phyloP scores from a whole-genome alignment of 2,888 invertebrate species.

The Polyommatus iphigenia region DNA sequence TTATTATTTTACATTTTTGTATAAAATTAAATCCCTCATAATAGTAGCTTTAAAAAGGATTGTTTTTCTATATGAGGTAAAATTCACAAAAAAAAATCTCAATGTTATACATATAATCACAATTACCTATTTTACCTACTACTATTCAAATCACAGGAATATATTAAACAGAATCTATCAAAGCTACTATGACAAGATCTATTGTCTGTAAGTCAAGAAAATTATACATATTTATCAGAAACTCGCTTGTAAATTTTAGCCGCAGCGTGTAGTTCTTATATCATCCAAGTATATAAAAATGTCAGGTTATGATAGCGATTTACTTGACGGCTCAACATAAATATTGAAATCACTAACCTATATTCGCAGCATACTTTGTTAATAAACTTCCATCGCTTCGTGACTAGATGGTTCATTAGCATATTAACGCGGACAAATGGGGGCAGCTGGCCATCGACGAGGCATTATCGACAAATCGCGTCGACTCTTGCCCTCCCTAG shows the following conservation, averaged over 20 bases:
- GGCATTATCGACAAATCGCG: conserved; percentile 46
- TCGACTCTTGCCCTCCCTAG: conserved; percentile 42
- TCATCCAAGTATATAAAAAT: conserved; percentile 7
- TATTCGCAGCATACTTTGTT: conserved; percentile 42
- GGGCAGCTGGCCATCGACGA: conserved; percentile 49
- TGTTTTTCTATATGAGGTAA: too few species aligned
- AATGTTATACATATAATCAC: too few species aligned
- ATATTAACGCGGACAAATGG: conserved; percentile 58
- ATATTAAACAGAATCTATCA: too few species aligned
- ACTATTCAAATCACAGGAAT: too few species aligned
- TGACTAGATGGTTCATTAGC: conserved; percentile 55
- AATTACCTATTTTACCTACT: too few species aligned
- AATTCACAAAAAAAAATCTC: too few species aligned
- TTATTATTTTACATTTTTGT: not conserved
- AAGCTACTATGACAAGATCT: too few species aligned
- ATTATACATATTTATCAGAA: not conserved
- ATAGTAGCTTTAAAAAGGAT: too few species aligned
- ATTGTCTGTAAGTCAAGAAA: too few species aligned
- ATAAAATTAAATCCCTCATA: too few species aligned
- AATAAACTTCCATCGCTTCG: conserved; percentile 48
- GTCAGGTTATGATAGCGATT: not conserved
- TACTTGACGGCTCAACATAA: not conserved
- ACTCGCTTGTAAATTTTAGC: not conserved
- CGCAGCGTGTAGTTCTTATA: not conserved
- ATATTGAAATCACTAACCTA: conserved; percentile 9